A percentile compares a stretch with the other conserved stretches of the same genome.
phyloP scores from a whole-genome alignment of 2,888 invertebrate species.

The Allacma fusca region DNA sequence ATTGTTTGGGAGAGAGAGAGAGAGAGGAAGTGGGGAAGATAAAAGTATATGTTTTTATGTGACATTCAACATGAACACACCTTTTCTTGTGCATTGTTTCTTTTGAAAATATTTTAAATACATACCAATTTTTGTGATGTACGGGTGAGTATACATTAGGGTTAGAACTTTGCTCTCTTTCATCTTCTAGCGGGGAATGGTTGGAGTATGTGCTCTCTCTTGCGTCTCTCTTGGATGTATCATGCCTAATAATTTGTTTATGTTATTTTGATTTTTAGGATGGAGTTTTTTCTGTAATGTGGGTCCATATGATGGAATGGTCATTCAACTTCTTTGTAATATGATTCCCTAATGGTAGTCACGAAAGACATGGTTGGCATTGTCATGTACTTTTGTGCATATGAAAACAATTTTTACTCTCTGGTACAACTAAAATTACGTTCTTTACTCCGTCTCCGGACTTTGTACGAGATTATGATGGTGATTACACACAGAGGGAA shows the following conservation, averaged over 20 bases:
- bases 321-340: slow-evolving; percentile 18
- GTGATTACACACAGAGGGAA: neutral
- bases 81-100: slow-evolving; percentile 24
- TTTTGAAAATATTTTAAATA: slow-evolving; percentile 18
- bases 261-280: slow-evolving; percentile 1
- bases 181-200: neutral
- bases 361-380: neutral
- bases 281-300: neutral
- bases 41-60: slow-evolving; percentile 35
- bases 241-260: slow-evolving; percentile 8
- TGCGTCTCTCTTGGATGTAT: neutral
- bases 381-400: neutral
- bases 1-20: neutral
- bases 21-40: slow-evolving; percentile 31
- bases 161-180: slow-evolving; percentile 9
- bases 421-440: neutral
- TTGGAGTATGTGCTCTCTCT: neutral
- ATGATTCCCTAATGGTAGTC: neutral
- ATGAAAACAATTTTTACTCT: neutral
- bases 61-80: slow-evolving; percentile 25
- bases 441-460: neutral
- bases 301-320: neutral
- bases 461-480: neutral
- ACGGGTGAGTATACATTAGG: neutral
- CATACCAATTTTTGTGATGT: neutral